Conservation (phyloP, 2,113 vertebrate species). For the Hepsetus odoe region DNA sequence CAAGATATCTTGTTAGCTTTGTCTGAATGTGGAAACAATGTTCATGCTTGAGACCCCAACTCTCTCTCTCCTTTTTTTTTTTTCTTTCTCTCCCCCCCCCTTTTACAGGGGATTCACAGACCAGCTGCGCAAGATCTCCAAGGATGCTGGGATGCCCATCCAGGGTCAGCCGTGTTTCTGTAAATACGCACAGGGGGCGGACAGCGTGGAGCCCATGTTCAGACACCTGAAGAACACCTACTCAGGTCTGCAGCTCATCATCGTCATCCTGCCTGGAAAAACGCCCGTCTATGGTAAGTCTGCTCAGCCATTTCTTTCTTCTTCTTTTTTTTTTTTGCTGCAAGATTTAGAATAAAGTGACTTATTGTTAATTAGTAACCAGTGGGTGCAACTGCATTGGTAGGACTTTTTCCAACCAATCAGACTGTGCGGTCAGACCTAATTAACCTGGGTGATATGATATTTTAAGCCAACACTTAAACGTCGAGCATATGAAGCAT, state of each 20-base stretch:
- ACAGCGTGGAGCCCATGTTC: conserved; percentile 99
- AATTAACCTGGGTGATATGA: background rate
- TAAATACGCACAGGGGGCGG: conserved; percentile 96
- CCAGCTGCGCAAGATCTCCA: conserved; percentile 97
- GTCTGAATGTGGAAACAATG: no score
- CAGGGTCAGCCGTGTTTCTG: conserved; percentile 98
- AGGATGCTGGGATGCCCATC: conserved; percentile 97
- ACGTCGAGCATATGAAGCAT: no score
- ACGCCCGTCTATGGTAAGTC: conserved; percentile 78
- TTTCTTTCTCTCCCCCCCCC: no score
- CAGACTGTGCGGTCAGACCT: no score
- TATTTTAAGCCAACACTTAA: no score
- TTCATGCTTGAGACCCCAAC: no score
- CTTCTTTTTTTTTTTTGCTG: background rate
- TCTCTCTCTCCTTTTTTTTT: no score
- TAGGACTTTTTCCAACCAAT: background rate
- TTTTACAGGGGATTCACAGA: conserved; percentile 82
- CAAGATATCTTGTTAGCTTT: no score
- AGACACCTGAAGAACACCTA: conserved; percentile 98
- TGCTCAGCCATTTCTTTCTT: background rate
- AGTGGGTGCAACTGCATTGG: no score
- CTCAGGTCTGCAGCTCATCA: conserved; percentile 97
- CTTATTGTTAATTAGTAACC: background rate
- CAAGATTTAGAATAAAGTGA: no score
- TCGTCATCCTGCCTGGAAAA: conserved; percentile 96